Evolutionary conservation across 2,888 invertebrate species (phyloP).

Genomic region (Chloroclystis v-ata): DNA sequence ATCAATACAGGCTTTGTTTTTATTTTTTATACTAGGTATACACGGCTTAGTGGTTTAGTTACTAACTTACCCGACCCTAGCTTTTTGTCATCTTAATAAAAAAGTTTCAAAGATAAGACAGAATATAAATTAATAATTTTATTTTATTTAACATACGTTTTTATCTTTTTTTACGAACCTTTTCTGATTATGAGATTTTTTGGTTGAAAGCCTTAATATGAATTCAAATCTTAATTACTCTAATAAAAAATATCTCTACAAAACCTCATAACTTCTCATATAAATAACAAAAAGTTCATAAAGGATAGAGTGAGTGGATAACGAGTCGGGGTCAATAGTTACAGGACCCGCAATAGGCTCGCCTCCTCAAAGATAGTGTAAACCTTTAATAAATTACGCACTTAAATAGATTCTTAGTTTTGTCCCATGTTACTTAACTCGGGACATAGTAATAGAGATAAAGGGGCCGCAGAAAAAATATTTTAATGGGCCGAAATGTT

Average conservation of each 20-base stretch:
- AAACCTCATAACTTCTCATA: constrained; percentile 64
- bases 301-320: constrained; percentile 56
- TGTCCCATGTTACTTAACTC: constrained; percentile 39
- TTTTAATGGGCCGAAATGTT: constrained; percentile 38
- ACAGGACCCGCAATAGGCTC: constrained; percentile 37
- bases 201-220: constrained; percentile 66
- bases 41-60: no score
- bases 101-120: no score
- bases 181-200: constrained; percentile 39
- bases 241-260: constrained; percentile 67
- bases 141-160: neutral
- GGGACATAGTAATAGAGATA: constrained; percentile 38
- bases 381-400: constrained; percentile 60
- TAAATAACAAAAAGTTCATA: constrained; percentile 67
- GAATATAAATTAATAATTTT: neutral
- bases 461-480: constrained; percentile 37
- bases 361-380: constrained; percentile 42
- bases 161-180: neutral
- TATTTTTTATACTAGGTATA: no score
- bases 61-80: no score
- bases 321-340: constrained; percentile 53
- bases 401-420: constrained; percentile 52
- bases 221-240: constrained; percentile 71
- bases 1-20: constrained; percentile 31
- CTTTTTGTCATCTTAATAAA: no score